Evolutionary conservation across 2,797 vertebrate genomes (phyloP), one percentile per base, ranked within the genome.

Genomic region (Chelon auratus): DNA sequence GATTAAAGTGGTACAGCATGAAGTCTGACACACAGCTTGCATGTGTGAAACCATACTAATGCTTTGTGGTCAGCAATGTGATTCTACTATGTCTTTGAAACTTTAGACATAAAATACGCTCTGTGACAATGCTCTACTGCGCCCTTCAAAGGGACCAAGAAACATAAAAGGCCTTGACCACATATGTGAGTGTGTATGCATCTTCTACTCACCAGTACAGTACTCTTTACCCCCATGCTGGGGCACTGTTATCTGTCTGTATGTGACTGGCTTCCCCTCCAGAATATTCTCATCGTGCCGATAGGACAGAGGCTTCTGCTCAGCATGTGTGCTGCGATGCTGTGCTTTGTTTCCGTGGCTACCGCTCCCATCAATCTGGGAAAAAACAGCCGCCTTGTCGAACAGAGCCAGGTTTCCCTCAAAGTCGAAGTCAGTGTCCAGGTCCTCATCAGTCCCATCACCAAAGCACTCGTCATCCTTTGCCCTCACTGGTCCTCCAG

Each of bases 381-480:
- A 95, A 58, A 96, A 97, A 58, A 96, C 95, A 3, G 90, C 97
- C 80, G 82, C 97, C 86, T 97, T 96, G 91, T 96, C 95, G 20
- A 97, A 97, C 17, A 97, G 95, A 14, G 95, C 96, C 77, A 96
- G 85, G 83, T 96, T 96, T 42, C 95, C 97, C 76, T 98, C 97
- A 4, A 98, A 98, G 80, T 98, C 97, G 75, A 98, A 98, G 84
- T 98, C 97, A 0, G 96, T 95, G 60, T 96, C 96, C 18, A 96
- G 95, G 84, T 96, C 94, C 20, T 96, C 95, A 0, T 97, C 95
- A 0, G 95, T 94, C 48, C 95, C 93, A 0, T 95, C 96, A 20
- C 96, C 95, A 0, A 98, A 98, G 88, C 97, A 98, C 77, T 98
- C 97, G 0, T 97, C 95, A 0, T 98, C 96, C 88, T 96, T 96